Evolutionary conservation across 1,140 invertebrate species (phyloP).

Genomic region (Gonatopus flavifemur): DNA sequence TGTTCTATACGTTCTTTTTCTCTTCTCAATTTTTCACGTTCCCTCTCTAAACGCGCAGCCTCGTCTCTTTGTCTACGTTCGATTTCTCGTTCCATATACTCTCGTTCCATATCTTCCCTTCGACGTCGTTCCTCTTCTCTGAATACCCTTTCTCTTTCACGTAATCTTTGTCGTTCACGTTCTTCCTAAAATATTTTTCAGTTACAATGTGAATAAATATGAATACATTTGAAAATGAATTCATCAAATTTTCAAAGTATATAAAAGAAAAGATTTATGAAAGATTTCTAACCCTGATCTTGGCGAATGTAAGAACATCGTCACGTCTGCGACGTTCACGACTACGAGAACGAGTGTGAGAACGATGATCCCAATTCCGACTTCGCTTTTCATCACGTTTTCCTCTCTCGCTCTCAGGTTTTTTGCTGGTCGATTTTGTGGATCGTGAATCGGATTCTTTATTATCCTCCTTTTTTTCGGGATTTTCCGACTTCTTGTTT

Average conservation of each 20-base stretch:
- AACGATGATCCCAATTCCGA: slow-evolving; percentile 49
- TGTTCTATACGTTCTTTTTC: slow-evolving; percentile 78
- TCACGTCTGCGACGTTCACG: slow-evolving; percentile 50
- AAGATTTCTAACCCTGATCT: slow-evolving; percentile 62
- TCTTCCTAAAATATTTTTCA: slow-evolving; percentile 62
- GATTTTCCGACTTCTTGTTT: slow-evolving; percentile 37
- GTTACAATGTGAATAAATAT: too few relatives aligned
- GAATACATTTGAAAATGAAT: slow-evolving; percentile 6
- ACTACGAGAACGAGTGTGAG: slow-evolving; percentile 47
- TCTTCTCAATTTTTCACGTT: slow-evolving; percentile 73
- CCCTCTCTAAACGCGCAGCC: slow-evolving; percentile 74
- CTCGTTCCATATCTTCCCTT: slow-evolving; percentile 68
- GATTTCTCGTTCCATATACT: slow-evolving; percentile 75
- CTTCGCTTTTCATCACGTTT: slow-evolving; percentile 49
- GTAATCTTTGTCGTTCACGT: slow-evolving; percentile 73
- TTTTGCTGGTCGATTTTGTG: slow-evolving; percentile 52
- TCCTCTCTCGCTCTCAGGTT: slow-evolving; percentile 49
- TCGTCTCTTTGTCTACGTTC: slow-evolving; percentile 79
- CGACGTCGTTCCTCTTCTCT: slow-evolving; percentile 77
- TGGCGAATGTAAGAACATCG: slow-evolving; percentile 66
- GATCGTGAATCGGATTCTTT: slow-evolving; percentile 53
- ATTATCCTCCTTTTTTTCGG: slow-evolving; percentile 46
- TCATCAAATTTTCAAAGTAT: not conserved
- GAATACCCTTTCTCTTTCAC: slow-evolving; percentile 74
- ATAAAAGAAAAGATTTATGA: slow-evolving; percentile 1